Conservation (phyloP, 2,113 vertebrate genomes). For the Raja brachyura region DNA sequence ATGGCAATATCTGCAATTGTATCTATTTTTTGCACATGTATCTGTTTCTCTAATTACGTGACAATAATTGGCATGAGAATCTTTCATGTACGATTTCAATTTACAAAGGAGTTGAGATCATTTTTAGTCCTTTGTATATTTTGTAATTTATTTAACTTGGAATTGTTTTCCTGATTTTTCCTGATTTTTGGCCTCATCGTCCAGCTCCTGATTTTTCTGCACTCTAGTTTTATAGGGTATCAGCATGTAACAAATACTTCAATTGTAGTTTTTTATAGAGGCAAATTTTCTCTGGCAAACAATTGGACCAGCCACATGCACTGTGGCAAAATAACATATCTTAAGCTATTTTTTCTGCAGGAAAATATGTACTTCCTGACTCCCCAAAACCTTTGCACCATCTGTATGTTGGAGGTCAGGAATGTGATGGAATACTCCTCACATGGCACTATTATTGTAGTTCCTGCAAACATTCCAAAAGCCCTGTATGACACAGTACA, state of each 20-base stretch:
- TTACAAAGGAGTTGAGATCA: background rate
- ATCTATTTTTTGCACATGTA: background rate
- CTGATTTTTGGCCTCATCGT: too few species aligned
- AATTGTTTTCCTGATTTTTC: background rate
- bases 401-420: too few species aligned
- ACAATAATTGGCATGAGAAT: background rate
- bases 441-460: too few species aligned
- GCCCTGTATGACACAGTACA: too few species aligned
- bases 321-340: too few species aligned
- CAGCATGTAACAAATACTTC: background rate
- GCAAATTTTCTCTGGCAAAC: background rate
- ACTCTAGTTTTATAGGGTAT: background rate
- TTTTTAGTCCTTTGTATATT: background rate
- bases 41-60: background rate
- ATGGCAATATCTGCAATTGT: background rate
- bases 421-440: too few species aligned
- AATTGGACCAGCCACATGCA: too few species aligned
- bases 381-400: too few species aligned
- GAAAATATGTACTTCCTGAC: too few species aligned
- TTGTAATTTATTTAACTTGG: background rate
- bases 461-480: too few species aligned
- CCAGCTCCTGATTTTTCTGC: background rate
- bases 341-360: too few species aligned
- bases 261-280: background rate
- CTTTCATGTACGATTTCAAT: background rate